Evolutionary conservation across 2,113 vertebrate species (phyloP).

Genomic region (Pseudopipra pipra): DNA sequence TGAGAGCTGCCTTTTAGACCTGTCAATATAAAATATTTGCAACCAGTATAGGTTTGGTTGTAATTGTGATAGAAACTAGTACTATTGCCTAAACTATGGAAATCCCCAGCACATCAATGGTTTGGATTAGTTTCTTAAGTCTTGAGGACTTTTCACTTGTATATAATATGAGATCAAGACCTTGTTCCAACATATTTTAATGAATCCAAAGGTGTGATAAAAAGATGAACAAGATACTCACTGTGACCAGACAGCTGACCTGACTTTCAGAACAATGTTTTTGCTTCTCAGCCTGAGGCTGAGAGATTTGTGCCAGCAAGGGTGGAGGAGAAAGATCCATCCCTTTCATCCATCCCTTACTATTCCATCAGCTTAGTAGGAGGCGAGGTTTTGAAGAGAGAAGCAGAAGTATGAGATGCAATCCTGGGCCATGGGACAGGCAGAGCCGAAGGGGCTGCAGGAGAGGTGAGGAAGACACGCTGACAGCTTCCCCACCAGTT

Average conservation of each 20-base stretch:
- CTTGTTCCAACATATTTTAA: neutral
- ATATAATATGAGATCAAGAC: neutral
- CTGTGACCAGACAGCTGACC: neutral
- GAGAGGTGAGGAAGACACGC: rapidly evolving
- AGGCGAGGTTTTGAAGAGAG: neutral
- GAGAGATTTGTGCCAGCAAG: neutral
- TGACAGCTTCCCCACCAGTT: neutral
- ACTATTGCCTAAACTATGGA: neutral
- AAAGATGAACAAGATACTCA: neutral
- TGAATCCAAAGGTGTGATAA: neutral
- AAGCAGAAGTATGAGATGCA: neutral
- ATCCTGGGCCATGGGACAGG: neutral
- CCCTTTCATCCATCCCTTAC: neutral
- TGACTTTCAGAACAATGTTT: neutral
- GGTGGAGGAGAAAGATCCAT: neutral
- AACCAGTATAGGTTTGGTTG: neutral
- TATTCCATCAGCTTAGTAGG: neutral
- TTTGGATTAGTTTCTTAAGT: neutral
- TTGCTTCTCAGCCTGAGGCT: no score
- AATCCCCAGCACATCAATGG: neutral
- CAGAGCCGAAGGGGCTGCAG: neutral
- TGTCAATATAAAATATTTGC: neutral
- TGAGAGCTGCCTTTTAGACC: neutral
- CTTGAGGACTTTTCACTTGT: neutral
- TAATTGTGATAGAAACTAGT: neutral